Base-by-base conservation (phyloP, 2,113 vertebrate species). In the Ammodramus savannarum region DNA sequence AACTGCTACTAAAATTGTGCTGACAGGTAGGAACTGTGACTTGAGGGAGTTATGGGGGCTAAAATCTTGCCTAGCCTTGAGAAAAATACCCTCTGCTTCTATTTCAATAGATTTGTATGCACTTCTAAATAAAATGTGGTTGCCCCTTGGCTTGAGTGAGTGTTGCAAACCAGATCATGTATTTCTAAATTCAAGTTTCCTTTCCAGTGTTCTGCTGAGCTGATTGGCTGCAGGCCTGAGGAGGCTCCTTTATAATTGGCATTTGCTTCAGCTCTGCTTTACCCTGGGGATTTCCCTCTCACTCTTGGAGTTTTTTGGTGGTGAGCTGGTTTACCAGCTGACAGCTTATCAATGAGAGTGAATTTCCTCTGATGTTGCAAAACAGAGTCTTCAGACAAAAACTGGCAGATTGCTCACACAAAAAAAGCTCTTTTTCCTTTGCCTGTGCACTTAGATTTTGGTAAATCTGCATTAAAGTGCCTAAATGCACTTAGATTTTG, bases 221-320 rank as follows among this genome's bases (percentile, higher is more conserved):
- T 82, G 89, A 96, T 96, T 96, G 95, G 96, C 89, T 26, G 0
- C 38, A 32, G 63, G 68, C 46, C 69, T 32, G 62, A 87, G 81
- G 95, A 85, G 52, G 71, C 89, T 95, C 89, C 92, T 94, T 73
- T 65, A 32, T 74, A 77, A 91, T 39, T 85, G 94, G 86, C 89
- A 77, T 92, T 95, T 87, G 66, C 79, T 77, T 92, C 85, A 58
- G 91, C 90, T 39, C 69, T 89, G 88, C 91, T 87, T 73, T 73
- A 49, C 90, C 76, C 80, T 84, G 97, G 97, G 97, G 96, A 98
- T 97, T 97, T 97, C 97, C 97, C 97, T 98, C 81, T 96, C 76
- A 78, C 94, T 87, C 74, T 58, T 96, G 97, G 97, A 98, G 94
- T 97, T 97, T 97, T 97, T 97, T 96, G 72, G 97, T 93, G 95